Conservation (phyloP, 2,888 invertebrate species). For the Apodemia zela region DNA sequence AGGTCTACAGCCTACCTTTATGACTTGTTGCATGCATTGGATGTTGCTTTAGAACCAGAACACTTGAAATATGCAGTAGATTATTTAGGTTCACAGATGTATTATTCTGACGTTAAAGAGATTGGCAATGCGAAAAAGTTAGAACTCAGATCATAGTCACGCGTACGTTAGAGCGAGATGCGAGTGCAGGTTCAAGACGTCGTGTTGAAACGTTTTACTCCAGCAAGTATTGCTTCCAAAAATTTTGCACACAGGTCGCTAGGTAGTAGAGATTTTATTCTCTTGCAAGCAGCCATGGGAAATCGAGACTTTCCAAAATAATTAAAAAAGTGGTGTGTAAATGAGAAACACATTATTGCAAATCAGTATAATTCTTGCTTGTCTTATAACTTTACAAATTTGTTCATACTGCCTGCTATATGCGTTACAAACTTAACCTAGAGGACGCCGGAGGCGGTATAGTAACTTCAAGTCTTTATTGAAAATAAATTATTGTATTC, state of each 20-base stretch:
- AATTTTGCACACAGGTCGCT: background rate
- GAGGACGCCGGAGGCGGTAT: slow-evolving; percentile 32
- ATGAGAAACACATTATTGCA: slow-evolving; percentile 43
- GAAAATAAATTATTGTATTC: slow-evolving; percentile 10
- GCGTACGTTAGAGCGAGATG: no score
- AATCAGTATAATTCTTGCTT: slow-evolving; percentile 63
- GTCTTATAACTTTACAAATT: slow-evolving; percentile 34
- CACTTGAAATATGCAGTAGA: no score
- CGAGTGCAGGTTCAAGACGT: no score
- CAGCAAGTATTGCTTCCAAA: background rate
- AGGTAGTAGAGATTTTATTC: no score
- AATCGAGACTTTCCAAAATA: background rate
- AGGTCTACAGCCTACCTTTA: no score
- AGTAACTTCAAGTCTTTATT: slow-evolving; percentile 18
- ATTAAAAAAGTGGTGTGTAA: slow-evolving; percentile 18
- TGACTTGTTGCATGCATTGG: no score
- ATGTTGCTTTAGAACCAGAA: no score
- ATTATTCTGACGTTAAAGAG: no score
- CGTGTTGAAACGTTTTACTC: no score
- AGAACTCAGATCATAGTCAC: no score
- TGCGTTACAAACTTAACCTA: slow-evolving; percentile 43
- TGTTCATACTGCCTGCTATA: slow-evolving; percentile 21
- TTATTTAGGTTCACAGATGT: no score
- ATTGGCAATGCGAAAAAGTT: no score
- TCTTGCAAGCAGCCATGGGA: background rate